Evolutionary conservation across 2,113 vertebrate species (phyloP).

Genomic region (Lucifuga dentata): DNA sequence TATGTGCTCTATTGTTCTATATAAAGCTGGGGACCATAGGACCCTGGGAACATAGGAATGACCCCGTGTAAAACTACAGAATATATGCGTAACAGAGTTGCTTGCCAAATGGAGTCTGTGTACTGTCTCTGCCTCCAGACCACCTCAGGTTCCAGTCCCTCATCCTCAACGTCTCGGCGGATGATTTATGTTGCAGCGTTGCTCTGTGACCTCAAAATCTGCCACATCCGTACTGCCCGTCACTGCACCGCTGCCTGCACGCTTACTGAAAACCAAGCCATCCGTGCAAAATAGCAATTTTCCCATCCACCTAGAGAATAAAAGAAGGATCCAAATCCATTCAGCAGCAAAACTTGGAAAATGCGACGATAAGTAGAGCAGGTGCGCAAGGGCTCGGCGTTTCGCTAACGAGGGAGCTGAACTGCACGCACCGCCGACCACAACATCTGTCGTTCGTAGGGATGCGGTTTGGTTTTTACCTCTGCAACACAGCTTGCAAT

Average conservation of each 20-base stretch:
- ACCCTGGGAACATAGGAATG: too few relatives aligned
- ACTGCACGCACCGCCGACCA: slow-evolving; percentile 65
- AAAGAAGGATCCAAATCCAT: slow-evolving; percentile 46
- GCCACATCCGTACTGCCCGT: slow-evolving; percentile 71
- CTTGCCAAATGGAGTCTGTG: background rate
- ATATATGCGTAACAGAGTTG: background rate
- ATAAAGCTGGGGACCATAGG: too few relatives aligned
- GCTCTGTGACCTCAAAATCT: slow-evolving; percentile 69
- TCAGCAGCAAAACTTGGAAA: slow-evolving; percentile 44
- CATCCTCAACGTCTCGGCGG: slow-evolving; percentile 56
- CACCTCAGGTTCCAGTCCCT: slow-evolving; percentile 45
- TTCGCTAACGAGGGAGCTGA: slow-evolving; percentile 74
- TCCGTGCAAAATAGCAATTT: slow-evolving; percentile 71
- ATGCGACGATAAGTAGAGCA: slow-evolving; percentile 69
- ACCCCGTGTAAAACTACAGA: background rate
- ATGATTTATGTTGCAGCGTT: slow-evolving; percentile 67
- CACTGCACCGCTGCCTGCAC: slow-evolving; percentile 51
- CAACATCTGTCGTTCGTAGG: slow-evolving; percentile 75
- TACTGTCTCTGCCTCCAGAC: slow-evolving; percentile 8
- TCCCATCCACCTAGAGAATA: slow-evolving; percentile 65
- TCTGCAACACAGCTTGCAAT: slow-evolving; percentile 29
- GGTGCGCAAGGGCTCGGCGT: slow-evolving; percentile 62
- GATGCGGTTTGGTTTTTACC: slow-evolving; percentile 49
- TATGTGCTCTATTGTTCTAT: too few relatives aligned
- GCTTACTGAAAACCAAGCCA: slow-evolving; percentile 70